Evolutionary conservation across 2,797 vertebrate species (phyloP).

Genomic region (Darevskia mixta): DNA sequence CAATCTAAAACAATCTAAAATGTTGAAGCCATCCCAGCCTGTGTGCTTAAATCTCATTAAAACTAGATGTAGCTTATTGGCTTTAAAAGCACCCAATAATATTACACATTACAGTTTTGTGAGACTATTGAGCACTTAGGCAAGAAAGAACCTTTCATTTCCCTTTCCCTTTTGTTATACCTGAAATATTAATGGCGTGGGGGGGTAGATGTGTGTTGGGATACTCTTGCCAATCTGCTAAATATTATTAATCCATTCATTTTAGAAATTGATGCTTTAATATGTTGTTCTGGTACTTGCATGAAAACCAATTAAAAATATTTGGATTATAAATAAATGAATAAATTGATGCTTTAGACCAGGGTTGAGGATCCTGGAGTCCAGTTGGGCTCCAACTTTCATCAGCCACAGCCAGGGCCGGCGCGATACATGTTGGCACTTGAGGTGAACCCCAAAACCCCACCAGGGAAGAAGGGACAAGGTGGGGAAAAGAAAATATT

Average conservation of each 20-base stretch:
- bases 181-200: not conserved
- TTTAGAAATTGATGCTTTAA: not conserved
- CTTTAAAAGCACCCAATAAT: constrained; percentile 7
- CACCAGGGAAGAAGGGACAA: too few relatives aligned
- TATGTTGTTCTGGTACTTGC: too few relatives aligned
- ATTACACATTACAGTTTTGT: not conserved
- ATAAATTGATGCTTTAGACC: too few relatives aligned
- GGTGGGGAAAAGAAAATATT: too few relatives aligned
- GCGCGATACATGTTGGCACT: too few relatives aligned
- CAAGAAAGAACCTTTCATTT: not conserved
- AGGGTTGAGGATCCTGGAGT: too few relatives aligned
- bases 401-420: too few relatives aligned
- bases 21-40: not conserved
- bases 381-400: too few relatives aligned
- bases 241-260: not conserved
- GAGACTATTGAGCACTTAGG: not conserved
- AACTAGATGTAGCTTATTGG: not conserved
- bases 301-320: too few relatives aligned
- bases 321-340: too few relatives aligned
- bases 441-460: too few relatives aligned
- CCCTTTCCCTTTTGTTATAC: not conserved
- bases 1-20: not conserved
- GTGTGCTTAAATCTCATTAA: not conserved
- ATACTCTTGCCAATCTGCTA: not conserved
- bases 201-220: not conserved